These are phyloP conservation scores for Lypha dubia DNA, from an alignment of 2,888 invertebrate genomes.

Conservation along the genomic window DNA sequence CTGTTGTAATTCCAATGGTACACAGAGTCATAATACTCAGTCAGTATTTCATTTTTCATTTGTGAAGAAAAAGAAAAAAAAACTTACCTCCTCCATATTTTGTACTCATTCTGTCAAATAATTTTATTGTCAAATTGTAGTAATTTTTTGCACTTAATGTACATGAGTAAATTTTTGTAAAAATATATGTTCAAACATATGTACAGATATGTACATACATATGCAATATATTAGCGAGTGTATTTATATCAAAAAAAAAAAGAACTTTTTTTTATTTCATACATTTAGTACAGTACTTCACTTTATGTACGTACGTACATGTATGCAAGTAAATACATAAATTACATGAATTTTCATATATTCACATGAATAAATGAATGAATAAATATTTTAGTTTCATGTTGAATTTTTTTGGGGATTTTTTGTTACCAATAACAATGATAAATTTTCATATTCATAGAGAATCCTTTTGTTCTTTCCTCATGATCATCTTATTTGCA, in stretches of 20 bases:
- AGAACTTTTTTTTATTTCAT: conserved; percentile 41
- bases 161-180: conserved; percentile 26
- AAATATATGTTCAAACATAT: not conserved
- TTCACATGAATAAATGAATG: conserved; percentile 64
- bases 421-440: conserved; percentile 41
- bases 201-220: not conserved
- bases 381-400: conserved; percentile 60
- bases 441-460: conserved; percentile 62
- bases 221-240: conserved; percentile 1
- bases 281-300: conserved; percentile 17
- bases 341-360: conserved; percentile 61
- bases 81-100: conserved; percentile 73
- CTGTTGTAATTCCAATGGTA: conserved; percentile 7
- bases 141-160: conserved; percentile 30
- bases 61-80: conserved; percentile 30
- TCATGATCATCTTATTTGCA: conserved; percentile 62
- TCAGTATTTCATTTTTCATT: conserved; percentile 50
- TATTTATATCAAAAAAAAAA: conserved; percentile 29
- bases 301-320: not conserved
- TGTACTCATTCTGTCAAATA: conserved; percentile 76
- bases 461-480: conserved; percentile 61
- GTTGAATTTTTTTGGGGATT: conserved; percentile 33
- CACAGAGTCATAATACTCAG: conserved; percentile 41
- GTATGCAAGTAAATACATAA: conserved; percentile 21
- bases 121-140: conserved; percentile 72